These are phyloP conservation scores for Enteromius unitaeniatus DNA, from an alignment of 2,797 vertebrate species.

Conservation along the genomic window DNA sequence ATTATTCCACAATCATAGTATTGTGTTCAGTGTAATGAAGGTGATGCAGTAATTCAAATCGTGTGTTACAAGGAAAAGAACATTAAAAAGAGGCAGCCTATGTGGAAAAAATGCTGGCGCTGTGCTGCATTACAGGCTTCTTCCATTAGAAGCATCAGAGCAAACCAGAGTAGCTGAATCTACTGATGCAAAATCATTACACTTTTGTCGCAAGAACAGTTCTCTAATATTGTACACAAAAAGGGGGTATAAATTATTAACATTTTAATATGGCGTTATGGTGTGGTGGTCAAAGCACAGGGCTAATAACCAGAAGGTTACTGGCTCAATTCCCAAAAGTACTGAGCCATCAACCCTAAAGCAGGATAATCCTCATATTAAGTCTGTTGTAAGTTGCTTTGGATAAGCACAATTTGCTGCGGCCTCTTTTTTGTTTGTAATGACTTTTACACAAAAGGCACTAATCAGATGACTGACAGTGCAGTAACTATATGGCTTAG, in stretches of 20 bases:
- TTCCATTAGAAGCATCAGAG: conserved; percentile 19
- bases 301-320: background rate
- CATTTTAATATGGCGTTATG: background rate
- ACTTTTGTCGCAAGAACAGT: background rate
- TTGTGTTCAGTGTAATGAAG: conserved; percentile 32
- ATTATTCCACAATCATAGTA: conserved; percentile 22
- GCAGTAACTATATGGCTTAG: background rate
- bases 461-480: background rate
- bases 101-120: conserved; percentile 19
- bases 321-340: background rate
- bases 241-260: background rate
- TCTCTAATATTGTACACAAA: background rate
- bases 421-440: background rate
- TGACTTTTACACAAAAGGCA: background rate
- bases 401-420: background rate
- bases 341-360: background rate
- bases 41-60: conserved; percentile 27
- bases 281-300: background rate
- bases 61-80: conserved; percentile 3
- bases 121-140: conserved; percentile 31
- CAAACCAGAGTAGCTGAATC: conserved; percentile 10
- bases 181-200: conserved; percentile 6
- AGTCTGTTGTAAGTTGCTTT: background rate
- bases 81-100: background rate
- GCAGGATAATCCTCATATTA: background rate